Evolutionary conservation across 2,113 vertebrate genomes (phyloP), one percentile per base, ranked within the genome.

Genomic region (Elanoides forficatus): DNA sequence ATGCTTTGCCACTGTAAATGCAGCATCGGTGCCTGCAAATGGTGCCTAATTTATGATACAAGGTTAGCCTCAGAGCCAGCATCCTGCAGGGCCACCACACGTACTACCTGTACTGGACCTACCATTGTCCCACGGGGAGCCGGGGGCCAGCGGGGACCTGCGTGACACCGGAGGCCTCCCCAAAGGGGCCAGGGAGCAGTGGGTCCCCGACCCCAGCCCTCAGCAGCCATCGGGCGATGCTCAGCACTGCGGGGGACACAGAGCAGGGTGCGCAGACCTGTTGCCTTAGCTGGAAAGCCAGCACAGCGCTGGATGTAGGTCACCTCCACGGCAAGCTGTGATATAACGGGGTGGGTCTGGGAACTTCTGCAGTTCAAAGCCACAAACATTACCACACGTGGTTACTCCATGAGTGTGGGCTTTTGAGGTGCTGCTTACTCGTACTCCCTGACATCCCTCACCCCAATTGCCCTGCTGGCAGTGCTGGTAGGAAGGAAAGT

Each of bases 281-380:
- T 78, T 72, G 40, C 36, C 45, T 83, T 72, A 62, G 42, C 67
- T 78, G 47, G 75, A 50, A 11, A 71, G 42, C 27, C 78, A 67
- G 50, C 76, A 40, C 21, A 13, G 38, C 10, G 1, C 20, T 65
- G 50, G 63, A 93, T 78, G 66, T 95, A 94, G 95, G 91, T 96
- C 73, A 63, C 48, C 60, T 84, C 43, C 4, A 0, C 1, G 7
- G 58, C 52, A 67, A 84, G 73, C 73, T 82, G 70, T 89, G 91
- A 94, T 89, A 82, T 93, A 95, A 95, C 0, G 7, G 78, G 95
- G 81, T 96, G 87, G 73, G 29, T 94, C 81, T 96, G 87, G 65
- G 62, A 88, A 59, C 40, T n/a, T 76, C 38, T 45, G 23, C 18
- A 25, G 43, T 62, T 95, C 66, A 82, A 75, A 42, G 76, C 68